These are phyloP conservation scores for Apis cerana DNA, from an alignment of 1,140 invertebrate species.

Conservation along the genomic window DNA sequence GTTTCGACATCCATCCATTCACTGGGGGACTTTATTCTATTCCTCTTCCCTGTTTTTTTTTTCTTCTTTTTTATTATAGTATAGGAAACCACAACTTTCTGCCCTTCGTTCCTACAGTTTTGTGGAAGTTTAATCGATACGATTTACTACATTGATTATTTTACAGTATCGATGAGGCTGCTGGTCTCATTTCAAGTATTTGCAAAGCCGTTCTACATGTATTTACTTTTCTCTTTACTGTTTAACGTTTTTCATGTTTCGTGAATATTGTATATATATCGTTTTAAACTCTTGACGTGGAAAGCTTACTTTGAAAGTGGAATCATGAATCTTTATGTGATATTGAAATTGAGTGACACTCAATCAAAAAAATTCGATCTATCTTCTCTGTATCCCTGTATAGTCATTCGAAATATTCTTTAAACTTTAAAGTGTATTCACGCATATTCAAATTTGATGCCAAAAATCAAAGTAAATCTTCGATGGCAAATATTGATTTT, in stretches of 20 bases:
- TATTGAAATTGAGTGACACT: not conserved
- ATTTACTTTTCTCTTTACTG: not conserved
- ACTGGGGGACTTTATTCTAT: not conserved
- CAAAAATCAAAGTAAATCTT: too few species aligned
- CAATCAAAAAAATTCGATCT: too few species aligned
- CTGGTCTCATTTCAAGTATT: not conserved
- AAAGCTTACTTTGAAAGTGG: too few species aligned
- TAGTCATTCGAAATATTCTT: too few species aligned
- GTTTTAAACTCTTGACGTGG: too few species aligned
- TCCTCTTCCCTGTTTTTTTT: not conserved
- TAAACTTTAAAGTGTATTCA: too few species aligned
- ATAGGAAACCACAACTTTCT: not conserved
- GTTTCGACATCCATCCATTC: not conserved
- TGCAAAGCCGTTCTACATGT: not conserved
- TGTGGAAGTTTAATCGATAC: not conserved
- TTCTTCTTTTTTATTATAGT: not conserved
- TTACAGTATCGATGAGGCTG: not conserved
- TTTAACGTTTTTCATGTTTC: not conserved
- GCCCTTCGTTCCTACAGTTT: not conserved
- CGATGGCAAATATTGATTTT: too few species aligned
- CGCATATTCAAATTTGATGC: too few species aligned
- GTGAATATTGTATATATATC: not conserved
- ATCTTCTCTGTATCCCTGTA: too few species aligned
- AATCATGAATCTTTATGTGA: too few species aligned
- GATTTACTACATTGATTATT: not conserved